Percentiles rank a stretch among this genome's conserved stretches.
phyloP scores from a whole-genome alignment of 2,888 invertebrate genomes.

The Orchestes rusci region DNA sequence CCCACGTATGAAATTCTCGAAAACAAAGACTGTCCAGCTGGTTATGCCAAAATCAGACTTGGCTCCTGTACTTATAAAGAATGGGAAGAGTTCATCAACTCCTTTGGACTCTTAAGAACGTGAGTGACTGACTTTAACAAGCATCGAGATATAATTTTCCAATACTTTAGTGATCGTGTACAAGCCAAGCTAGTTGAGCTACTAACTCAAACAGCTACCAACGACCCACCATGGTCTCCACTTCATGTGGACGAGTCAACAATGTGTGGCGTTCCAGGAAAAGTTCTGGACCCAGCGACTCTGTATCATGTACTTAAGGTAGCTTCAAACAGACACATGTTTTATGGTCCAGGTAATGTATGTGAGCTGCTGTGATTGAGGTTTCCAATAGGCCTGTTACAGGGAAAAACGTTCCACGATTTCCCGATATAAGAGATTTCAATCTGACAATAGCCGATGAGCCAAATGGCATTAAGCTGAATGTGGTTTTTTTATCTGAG shows the following conservation, averaged over 20 bases:
- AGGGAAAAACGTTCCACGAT: constrained; percentile 43
- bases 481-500: constrained; percentile 48
- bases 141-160: too few species aligned
- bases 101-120: constrained; percentile 60
- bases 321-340: constrained; percentile 52
- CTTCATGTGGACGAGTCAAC: constrained; percentile 44
- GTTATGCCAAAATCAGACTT: constrained; percentile 57
- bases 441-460: constrained; percentile 65
- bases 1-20: constrained; percentile 45
- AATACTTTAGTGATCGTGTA: constrained; percentile 56
- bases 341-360: constrained; percentile 54
- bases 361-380: too few species aligned
- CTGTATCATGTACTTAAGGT: constrained; percentile 47
- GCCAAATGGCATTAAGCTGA: constrained; percentile 58
- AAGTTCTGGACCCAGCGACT: constrained; percentile 49
- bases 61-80: constrained; percentile 49
- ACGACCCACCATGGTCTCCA: constrained; percentile 44
- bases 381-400: constrained; percentile 10
- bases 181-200: constrained; percentile 58
- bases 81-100: constrained; percentile 62
- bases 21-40: constrained; percentile 50
- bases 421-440: constrained; percentile 51
- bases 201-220: constrained; percentile 52
- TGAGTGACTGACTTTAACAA: too few species aligned
- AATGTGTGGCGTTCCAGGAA: constrained; percentile 50